phyloP scores from a whole-genome alignment of 2,797 vertebrate genomes.

The Champsocephalus gunnari region DNA sequence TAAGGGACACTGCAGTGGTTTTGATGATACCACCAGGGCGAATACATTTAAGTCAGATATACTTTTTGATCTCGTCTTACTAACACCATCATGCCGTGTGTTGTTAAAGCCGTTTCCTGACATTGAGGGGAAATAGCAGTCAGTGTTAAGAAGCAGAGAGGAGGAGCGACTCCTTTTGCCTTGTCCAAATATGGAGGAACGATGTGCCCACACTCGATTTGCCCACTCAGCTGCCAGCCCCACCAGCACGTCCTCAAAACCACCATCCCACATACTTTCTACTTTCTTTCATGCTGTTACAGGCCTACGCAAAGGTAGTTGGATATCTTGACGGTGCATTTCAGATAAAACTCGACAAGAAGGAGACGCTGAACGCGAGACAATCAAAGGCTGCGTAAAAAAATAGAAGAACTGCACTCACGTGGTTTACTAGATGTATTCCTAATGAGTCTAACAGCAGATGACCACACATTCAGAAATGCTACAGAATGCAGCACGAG shows the following conservation, averaged over 20 bases:
- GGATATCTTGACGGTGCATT: background rate
- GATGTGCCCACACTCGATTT: slow-evolving; percentile 1
- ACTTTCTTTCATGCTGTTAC: background rate
- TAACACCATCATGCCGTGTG: background rate
- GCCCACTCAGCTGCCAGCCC: slow-evolving; percentile 16
- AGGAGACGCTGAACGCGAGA: background rate
- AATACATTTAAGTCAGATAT: background rate
- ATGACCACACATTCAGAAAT: background rate
- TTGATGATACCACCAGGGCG: background rate
- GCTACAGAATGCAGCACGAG: slow-evolving; percentile 2
- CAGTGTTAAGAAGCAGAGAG: background rate
- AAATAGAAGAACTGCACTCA: background rate
- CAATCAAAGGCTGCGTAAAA: background rate
- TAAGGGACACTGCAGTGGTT: background rate
- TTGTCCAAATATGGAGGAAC: slow-evolving; percentile 40
- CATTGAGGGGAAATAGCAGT: slow-evolving; percentile 2
- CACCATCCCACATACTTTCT: background rate
- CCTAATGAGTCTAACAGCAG: slow-evolving; percentile 23
- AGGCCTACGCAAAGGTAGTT: background rate
- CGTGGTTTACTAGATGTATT: background rate
- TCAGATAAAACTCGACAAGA: background rate
- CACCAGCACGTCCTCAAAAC: slow-evolving; percentile 9
- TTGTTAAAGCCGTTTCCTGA: background rate
- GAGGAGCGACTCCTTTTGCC: background rate
- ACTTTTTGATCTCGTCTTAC: background rate